Evolutionary conservation across 2,113 vertebrate genomes (phyloP), one percentile per base, ranked within the genome.

Genomic region (Phaetusa simplex): DNA sequence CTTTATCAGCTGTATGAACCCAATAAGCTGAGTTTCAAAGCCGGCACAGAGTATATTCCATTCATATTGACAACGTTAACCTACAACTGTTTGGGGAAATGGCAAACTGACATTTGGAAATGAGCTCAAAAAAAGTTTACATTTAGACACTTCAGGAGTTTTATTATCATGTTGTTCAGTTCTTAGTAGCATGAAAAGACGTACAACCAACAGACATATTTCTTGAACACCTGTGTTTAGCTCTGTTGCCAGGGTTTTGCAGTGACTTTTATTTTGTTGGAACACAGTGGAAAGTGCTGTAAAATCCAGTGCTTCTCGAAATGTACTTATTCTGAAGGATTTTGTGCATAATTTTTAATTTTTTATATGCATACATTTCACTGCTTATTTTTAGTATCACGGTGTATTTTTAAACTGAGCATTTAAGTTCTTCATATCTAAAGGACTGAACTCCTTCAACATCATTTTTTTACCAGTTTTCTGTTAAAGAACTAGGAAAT

Each of bases 41-140:
- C 11, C 17, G 19, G 8, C 8, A n/a, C 8, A n/a, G 38, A 42
- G 5, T 9, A 32, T 2, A 0, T 64, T 76, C 30, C 43, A 29
- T 38, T 72, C 20, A 4, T 4, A 5, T 34, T 52, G 52, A 17
- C n/a, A 38, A 24, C 0, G 0, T 42, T 38, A 52, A 76, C 14
- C 26, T 71, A 14, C 0, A 59, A 24, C 0, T 74, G 3, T 53
- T 27, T 16, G 12, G n/a, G 36, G 26, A 65, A 83, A 73, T 49
- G 23, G 8, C 12, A 82, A 87, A 67, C 69, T 43, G 4, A 40
- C 8, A 34, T 82, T 26, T 71, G 32, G 50, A 69, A 78, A 76
- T 52, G 34, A 71, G 11, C 17, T 76, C 40, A 16, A 30, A 58
- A 82, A 62, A 74, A 2, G 8, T 53, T 78, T 74, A 8, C 2